phyloP scores from a whole-genome alignment of 2,888 invertebrate species.

The Orthosia incerta region DNA sequence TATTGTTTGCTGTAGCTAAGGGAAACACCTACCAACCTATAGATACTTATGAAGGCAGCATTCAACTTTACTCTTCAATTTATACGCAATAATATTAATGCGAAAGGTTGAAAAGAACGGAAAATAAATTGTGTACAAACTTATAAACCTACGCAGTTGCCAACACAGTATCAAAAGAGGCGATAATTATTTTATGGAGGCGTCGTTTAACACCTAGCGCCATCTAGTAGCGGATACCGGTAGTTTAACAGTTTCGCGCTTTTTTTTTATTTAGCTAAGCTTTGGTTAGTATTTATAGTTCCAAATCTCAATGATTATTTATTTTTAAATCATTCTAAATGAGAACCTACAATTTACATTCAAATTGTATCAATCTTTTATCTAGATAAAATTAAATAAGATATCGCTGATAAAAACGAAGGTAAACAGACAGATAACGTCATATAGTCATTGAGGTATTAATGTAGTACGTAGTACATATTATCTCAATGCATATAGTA shows the following conservation, averaged over 20 bases:
- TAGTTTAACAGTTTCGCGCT: constrained; percentile 12
- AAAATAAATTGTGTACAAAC: constrained; percentile 15
- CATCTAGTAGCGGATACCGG: constrained; percentile 59
- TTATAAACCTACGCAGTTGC: constrained; percentile 16
- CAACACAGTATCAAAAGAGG: constrained; percentile 10
- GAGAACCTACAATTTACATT: too few species aligned
- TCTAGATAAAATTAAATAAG: background rate
- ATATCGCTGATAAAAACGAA: background rate
- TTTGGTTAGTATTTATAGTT: too few species aligned
- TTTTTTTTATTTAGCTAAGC: background rate
- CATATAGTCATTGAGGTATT: too few species aligned
- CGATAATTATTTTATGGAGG: constrained; percentile 23
- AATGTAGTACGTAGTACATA: too few species aligned
- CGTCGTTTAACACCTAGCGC: constrained; percentile 55
- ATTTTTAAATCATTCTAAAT: too few species aligned
- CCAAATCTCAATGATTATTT: too few species aligned
- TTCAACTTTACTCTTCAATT: constrained; percentile 9
- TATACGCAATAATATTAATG: constrained; percentile 3
- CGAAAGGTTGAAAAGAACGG: constrained; percentile 9
- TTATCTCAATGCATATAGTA: too few species aligned
- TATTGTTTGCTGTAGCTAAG: constrained; percentile 36
- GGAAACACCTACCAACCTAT: background rate
- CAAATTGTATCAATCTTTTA: too few species aligned
- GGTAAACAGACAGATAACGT: background rate
- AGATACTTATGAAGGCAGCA: constrained; percentile 2